Conservation (phyloP, 2,797 vertebrate genomes). For the Hemitrygon akajei region DNA sequence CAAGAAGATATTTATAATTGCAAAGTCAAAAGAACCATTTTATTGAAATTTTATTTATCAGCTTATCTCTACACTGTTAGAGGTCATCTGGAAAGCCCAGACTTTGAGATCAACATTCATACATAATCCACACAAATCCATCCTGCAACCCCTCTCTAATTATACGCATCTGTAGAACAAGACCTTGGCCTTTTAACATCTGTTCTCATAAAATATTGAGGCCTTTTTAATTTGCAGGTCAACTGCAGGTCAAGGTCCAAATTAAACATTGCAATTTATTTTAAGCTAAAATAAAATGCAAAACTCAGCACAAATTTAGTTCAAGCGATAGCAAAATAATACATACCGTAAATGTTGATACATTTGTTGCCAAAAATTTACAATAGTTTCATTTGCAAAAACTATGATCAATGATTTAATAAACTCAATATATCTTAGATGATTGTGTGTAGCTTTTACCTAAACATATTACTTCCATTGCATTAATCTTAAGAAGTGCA, state of each 20-base stretch:
- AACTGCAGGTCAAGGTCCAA: constrained; percentile 51
- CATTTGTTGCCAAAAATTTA: not conserved
- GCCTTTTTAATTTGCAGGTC: constrained; percentile 51
- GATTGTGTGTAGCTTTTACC: not conserved
- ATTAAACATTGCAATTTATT: constrained; percentile 39
- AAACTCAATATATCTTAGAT: not conserved
- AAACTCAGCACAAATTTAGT: not conserved
- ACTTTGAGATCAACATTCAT: constrained; percentile 52
- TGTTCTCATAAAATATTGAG: constrained; percentile 49
- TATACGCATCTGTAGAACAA: constrained; percentile 49
- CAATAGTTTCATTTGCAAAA: not conserved
- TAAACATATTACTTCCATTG: not conserved
- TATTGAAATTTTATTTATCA: constrained; percentile 53
- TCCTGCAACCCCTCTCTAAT: constrained; percentile 50
- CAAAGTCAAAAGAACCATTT: constrained; percentile 49
- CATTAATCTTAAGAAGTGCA: not conserved
- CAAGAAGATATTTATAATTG: constrained; percentile 49
- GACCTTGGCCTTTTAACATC: constrained; percentile 52
- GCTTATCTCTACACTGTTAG: constrained; percentile 54
- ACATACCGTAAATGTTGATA: not conserved
- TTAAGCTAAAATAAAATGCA: not conserved
- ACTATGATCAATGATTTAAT: not conserved
- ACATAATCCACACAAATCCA: constrained; percentile 57
- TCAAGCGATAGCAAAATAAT: not conserved
- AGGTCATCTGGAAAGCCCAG: constrained; percentile 52